Base-by-base conservation (phyloP, 2,797 vertebrate genomes). In the Melanotaenia trifasciata region DNA sequence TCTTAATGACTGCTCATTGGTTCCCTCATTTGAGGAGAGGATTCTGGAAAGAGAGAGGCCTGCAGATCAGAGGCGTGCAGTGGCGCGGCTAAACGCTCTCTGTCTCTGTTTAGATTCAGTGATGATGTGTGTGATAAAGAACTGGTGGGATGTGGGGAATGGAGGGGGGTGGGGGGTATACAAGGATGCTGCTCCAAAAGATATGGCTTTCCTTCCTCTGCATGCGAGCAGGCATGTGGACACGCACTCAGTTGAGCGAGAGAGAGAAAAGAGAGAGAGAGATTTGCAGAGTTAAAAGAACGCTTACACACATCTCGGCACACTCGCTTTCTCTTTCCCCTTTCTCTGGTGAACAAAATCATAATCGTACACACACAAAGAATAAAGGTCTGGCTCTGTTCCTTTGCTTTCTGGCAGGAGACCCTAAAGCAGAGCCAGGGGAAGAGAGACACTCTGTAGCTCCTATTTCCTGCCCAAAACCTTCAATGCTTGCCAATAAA, bases 171-270 rank as follows among this genome's bases (percentile, higher is more conserved):
- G 6, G 54, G 47, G 33, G 58, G 51, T 60, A 53, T 51, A 51
- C n/a, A 67, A 86, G 78, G 83, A 90, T 85, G 87, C 76, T 70
- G 86, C 84, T 80, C 77, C 50, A 85, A 92, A 85, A 90, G 81
- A 93, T 89, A 90, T 74, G 89, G 79, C 78, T 92, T 93, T 93
- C 92, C 91, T 94, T 92, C 93, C 89, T 90, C 80, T 72, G 74
- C 43, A 67, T 40, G 64, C n/a, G 12, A 64, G 81, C 73, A 74
- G 79, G 84, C 89, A 91, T 85, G 85, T 71, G 53, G 81, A 80
- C 66, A 54, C 71, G 32, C 38, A 47, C 60, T 58, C 74, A 45
- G 26, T 58, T 1, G 8, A 11, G 70, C 62, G 45, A 11, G 13
- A 5, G 28, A 9, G 7, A 5, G 16, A 47, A 10, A 63, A 28